These are phyloP conservation scores for Brachionus asplanchnoidis DNA, from an alignment of 1,140 invertebrate genomes.

Conservation along the genomic window DNA sequence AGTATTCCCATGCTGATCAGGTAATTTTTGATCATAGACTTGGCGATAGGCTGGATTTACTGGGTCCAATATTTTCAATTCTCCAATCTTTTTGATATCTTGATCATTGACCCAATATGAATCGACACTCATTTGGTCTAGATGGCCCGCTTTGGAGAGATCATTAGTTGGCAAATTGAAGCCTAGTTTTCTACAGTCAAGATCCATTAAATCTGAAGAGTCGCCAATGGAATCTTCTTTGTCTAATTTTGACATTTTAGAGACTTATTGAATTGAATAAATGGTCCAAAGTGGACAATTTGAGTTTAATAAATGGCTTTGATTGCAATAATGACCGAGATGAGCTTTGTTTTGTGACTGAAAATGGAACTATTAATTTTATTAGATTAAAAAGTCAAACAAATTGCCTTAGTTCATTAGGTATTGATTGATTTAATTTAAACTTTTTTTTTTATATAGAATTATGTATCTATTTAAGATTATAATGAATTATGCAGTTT, in stretches of 20 bases:
- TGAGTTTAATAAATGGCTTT: neutral
- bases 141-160: neutral
- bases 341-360: slow-evolving; percentile 10
- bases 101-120: slow-evolving; percentile 30
- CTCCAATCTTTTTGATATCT: neutral
- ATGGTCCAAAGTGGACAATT: neutral
- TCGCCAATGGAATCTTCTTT: neutral
- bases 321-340: slow-evolving; percentile 12
- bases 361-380: slow-evolving; percentile 26
- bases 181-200: neutral
- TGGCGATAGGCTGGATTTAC: neutral
- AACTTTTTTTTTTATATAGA: too few relatives aligned
- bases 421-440: neutral
- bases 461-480: neutral
- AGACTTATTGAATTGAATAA: neutral
- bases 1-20: neutral
- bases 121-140: slow-evolving; percentile 11
- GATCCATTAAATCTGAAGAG: neutral
- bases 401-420: neutral
- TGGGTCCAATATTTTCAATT: neutral
- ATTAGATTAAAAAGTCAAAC: neutral
- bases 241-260: slow-evolving; percentile 8
- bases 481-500: slow-evolving; percentile 38
- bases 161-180: slow-evolving; percentile 17
- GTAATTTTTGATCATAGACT: neutral